Evolutionary conservation across 2,888 invertebrate species (phyloP).

Genomic region (Apantesis nais): DNA sequence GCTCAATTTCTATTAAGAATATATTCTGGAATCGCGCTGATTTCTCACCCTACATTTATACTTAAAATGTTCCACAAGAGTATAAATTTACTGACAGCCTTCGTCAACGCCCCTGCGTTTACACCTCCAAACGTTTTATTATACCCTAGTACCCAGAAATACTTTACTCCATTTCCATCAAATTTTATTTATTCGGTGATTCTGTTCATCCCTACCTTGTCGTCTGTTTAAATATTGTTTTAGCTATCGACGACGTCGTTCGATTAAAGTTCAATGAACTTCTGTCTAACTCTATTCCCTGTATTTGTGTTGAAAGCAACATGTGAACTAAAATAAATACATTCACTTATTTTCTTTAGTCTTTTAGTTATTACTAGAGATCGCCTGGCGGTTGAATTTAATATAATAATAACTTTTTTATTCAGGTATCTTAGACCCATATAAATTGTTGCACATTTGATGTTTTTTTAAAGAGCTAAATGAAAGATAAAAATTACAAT

Average conservation of each 20-base stretch:
- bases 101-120: neutral
- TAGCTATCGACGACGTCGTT: neutral
- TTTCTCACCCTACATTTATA: neutral
- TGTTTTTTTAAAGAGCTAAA: too few species aligned
- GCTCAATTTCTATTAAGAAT: neutral
- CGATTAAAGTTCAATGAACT: constrained; percentile 8
- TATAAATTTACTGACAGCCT: neutral
- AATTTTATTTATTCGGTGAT: neutral
- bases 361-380: too few species aligned
- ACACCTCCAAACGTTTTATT: constrained; percentile 1
- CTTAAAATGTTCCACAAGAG: neutral
- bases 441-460: too few species aligned
- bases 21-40: neutral
- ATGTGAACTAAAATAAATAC: neutral
- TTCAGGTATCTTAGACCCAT: too few species aligned
- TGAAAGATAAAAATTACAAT: too few species aligned
- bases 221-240: constrained; percentile 16
- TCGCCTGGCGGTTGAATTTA: too few species aligned
- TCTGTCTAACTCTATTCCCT: neutral
- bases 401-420: too few species aligned
- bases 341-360: neutral
- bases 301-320: constrained; percentile 4
- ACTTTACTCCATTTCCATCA: neutral
- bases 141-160: neutral
- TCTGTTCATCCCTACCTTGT: neutral